These are phyloP conservation scores for Nymphalis urticae DNA, from an alignment of 2,888 invertebrate genomes.

Conservation along the genomic window DNA sequence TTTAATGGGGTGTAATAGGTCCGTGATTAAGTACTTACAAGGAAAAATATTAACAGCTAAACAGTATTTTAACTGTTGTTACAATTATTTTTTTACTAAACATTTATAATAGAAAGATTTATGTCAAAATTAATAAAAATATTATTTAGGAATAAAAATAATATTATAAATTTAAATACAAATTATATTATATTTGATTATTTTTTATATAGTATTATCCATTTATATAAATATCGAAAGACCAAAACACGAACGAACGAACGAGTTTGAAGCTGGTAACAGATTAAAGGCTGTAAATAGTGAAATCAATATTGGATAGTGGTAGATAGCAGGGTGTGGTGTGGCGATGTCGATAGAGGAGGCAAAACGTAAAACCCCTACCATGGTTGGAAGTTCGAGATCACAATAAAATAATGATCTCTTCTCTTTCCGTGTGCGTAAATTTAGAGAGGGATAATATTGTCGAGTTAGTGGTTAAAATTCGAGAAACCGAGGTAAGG, in stretches of 20 bases:
- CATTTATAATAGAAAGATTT: neutral
- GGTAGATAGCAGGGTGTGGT: conserved; percentile 64
- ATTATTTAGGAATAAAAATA: no score
- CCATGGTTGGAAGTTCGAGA: conserved; percentile 42
- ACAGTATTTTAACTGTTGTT: conserved; percentile 2
- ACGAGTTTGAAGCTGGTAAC: conserved; percentile 60
- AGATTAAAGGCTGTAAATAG: conserved; percentile 74
- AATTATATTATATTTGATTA: no score
- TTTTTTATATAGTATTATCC: no score
- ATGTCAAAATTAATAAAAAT: no score
- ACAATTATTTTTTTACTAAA: no score
- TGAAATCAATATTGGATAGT: conserved; percentile 78
- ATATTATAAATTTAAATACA: no score
- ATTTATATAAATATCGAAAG: no score
- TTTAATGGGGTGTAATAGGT: conserved; percentile 45
- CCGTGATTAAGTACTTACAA: conserved; percentile 23
- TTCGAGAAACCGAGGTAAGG: conserved; percentile 55
- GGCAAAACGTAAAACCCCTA: conserved; percentile 59
- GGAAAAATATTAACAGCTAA: conserved; percentile 11
- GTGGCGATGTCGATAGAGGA: conserved; percentile 47
- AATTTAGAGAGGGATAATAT: conserved; percentile 31
- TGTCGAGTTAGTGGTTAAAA: conserved; percentile 21
- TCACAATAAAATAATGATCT: conserved; percentile 25
- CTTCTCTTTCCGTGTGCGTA: conserved; percentile 29
- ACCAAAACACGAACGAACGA: no score